A percentile compares a stretch with the other conserved stretches of the same genome.
Evolutionary conservation across 2,113 vertebrate genomes (phyloP).

Genomic region (Otus sunia): DNA sequence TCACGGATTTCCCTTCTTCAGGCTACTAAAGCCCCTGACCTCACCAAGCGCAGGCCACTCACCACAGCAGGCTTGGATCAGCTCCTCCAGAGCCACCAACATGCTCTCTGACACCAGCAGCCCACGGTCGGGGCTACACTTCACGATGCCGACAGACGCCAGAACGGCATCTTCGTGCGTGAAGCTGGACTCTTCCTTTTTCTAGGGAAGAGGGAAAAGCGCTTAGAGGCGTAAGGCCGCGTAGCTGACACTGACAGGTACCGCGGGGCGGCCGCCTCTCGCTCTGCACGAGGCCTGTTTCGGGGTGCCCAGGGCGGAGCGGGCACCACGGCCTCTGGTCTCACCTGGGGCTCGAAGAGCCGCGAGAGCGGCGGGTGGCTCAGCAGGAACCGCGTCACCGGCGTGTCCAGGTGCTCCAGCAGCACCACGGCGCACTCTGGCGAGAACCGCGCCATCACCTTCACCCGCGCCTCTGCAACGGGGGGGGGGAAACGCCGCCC

Average conservation of each 20-base stretch:
- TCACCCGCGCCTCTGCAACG: conserved; percentile 77
- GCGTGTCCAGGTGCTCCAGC: conserved; percentile 83
- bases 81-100: conserved; percentile 69
- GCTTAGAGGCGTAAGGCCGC: accelerated
- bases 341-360: conserved; percentile 77
- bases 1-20: accelerated
- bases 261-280: accelerated
- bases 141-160: conserved; percentile 79
- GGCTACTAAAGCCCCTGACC: accelerated
- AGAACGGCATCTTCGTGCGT: conserved; percentile 55
- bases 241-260: accelerated
- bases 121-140: conserved; percentile 53
- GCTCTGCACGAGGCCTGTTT: accelerated
- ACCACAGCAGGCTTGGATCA: conserved; percentile 84
- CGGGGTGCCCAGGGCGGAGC: neutral
- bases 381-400: conserved; percentile 79
- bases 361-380: conserved; percentile 75
- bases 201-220: neutral
- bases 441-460: conserved; percentile 73
- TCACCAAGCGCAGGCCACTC: neutral
- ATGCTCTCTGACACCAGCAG: conserved; percentile 73
- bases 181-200: neutral
- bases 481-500: neutral
- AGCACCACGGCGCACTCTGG: conserved; percentile 81
- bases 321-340: neutral